phyloP scores from a whole-genome alignment of 2,797 vertebrate species.

The Dipus sagitta region DNA sequence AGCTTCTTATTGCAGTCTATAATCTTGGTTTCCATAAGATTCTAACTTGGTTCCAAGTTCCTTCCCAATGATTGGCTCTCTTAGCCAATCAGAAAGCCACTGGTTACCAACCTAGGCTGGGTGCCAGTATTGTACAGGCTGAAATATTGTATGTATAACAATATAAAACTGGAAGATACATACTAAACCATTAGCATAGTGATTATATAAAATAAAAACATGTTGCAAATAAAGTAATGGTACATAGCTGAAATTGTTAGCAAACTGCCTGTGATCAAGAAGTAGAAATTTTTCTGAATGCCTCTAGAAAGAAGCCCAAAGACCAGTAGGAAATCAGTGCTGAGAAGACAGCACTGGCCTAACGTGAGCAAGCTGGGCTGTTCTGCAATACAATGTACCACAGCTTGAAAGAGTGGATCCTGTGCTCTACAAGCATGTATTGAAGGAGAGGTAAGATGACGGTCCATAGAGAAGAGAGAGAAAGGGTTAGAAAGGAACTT shows the following conservation, averaged over 20 bases:
- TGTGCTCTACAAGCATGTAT: background rate
- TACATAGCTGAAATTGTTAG: background rate
- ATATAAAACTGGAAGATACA: background rate
- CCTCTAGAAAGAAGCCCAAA: background rate
- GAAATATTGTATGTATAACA: background rate
- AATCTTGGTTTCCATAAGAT: no score
- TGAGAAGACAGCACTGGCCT: background rate
- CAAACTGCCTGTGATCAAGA: background rate
- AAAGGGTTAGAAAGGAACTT: background rate
- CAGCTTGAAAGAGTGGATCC: background rate
- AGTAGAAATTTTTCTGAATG: background rate
- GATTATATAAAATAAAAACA: slow-evolving; percentile 18
- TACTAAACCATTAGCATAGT: background rate
- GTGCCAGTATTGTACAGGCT: no score
- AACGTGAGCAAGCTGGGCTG: background rate
- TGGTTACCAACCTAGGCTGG: no score
- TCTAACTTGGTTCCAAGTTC: no score
- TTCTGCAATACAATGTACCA: background rate
- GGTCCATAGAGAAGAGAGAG: background rate
- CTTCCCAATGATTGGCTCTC: no score
- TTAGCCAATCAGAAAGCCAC: no score
- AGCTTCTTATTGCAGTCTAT: no score
- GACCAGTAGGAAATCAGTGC: background rate
- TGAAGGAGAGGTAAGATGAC: slow-evolving; percentile 30
- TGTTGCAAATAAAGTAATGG: background rate